Base-by-base conservation (phyloP, 2,113 vertebrate species). In the Microcebus jonahi region DNA sequence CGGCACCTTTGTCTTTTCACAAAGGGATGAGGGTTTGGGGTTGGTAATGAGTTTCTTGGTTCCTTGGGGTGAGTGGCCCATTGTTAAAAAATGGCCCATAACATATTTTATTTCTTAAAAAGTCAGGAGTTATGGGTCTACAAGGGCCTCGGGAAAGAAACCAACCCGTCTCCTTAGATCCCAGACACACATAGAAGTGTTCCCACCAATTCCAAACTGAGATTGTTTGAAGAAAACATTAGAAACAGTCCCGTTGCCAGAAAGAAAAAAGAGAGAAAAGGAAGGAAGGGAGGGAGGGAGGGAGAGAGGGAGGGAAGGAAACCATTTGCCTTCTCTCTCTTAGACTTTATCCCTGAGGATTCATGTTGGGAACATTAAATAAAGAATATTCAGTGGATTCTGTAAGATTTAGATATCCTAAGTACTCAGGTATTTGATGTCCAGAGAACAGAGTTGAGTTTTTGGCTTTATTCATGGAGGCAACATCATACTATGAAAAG, bases 221-320 rank as follows among this genome's bases (percentile, higher is more conserved):
- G 59, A 81, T 29, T 36, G 7, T 13, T 18, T 77, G 70, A 76
- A 68, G 31, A 59, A 82, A 67, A 31, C 3, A 25, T 31, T 55
- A 73, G 75, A 55, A 87, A n/a, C 11, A 80, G 13, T 21, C 73
- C 25, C 18, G 18, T 25, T 39, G 42, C 31, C 75, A 53, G 25
- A 50, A 45, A 53, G 25, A 50, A 36, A 53, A 10, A 25, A 71
- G 15, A 31, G 18, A 20, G 25, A 8, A 4, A 9, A 11, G 0
- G 12, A 6, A 13, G 5, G 4, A 21, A 11, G 21, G 3, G 8
- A 6, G 20, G 1, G 8, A 7, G 34, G 10, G 9, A 29, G 31
- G 25, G 9, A 6, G 11, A 13, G 9, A 61, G 3, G 9, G 25
- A 8, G n/a, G 5, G 12, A 31, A 31, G 4, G 9, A 65, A 73